Evolutionary conservation across 2,888 invertebrate species (phyloP).

Genomic region (Anticlea derivata): DNA sequence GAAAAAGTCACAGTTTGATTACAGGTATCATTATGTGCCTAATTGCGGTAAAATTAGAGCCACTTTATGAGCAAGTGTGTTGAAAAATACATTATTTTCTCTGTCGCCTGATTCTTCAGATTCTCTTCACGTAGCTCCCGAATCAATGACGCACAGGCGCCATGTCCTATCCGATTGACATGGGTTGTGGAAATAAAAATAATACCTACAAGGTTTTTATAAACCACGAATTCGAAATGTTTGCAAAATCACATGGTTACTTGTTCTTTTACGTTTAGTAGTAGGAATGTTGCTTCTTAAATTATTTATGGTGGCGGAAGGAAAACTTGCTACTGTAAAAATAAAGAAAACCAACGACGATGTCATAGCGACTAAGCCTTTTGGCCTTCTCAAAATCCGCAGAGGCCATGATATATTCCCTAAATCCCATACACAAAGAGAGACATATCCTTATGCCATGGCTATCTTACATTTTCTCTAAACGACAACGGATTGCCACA

Average conservation of each 20-base stretch:
- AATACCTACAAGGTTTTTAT: slow-evolving; percentile 9
- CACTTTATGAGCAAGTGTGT: no score
- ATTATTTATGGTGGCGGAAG: no score
- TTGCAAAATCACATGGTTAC: no score
- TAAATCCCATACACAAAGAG: slow-evolving; percentile 33
- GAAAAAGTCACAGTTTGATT: no score
- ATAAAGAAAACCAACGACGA: background rate
- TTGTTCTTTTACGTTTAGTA: no score
- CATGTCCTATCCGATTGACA: slow-evolving; percentile 25
- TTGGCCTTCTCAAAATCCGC: slow-evolving; percentile 10
- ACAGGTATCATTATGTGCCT: no score
- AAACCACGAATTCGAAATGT: background rate
- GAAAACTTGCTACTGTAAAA: background rate
- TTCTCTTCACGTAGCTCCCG: slow-evolving; percentile 21
- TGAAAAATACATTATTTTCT: slow-evolving; percentile 25
- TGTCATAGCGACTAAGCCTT: slow-evolving; percentile 2
- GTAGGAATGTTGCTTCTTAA: no score
- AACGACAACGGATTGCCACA: slow-evolving; percentile 30
- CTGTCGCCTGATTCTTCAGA: slow-evolving; percentile 10
- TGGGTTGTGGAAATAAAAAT: slow-evolving; percentile 19
- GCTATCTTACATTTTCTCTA: slow-evolving; percentile 27
- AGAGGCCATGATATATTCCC: slow-evolving; percentile 23
- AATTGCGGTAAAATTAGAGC: no score
- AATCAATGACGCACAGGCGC: slow-evolving; percentile 13
- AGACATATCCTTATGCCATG: slow-evolving; percentile 31